Evolutionary conservation across 2,113 vertebrate species (phyloP).

Genomic region (Setophaga coronata): DNA sequence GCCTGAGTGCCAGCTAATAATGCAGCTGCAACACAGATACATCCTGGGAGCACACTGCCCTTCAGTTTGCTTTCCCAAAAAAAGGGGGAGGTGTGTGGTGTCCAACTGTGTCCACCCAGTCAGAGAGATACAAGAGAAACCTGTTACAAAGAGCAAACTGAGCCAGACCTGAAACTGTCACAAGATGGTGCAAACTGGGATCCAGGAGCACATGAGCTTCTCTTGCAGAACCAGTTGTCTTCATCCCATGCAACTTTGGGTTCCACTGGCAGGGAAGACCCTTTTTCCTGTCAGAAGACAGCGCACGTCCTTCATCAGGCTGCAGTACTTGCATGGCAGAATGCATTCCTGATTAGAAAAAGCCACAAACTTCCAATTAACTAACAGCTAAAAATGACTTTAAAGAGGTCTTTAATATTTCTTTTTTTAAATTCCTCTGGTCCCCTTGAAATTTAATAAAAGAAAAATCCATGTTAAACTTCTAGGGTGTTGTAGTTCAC

Average conservation of each 20-base stretch:
- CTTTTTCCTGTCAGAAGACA: neutral
- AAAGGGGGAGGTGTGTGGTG: rapidly evolving
- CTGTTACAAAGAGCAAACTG: neutral
- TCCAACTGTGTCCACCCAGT: rapidly evolving
- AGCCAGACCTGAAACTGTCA: neutral
- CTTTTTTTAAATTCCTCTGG: neutral
- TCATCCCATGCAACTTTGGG: neutral
- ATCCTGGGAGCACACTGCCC: neutral
- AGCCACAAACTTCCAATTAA: neutral
- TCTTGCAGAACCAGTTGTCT: neutral
- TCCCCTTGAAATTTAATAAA: neutral
- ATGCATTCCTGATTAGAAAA: neutral
- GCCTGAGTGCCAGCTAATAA: rapidly evolving
- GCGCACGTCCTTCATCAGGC: neutral
- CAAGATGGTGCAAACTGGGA: neutral
- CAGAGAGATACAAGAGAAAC: neutral
- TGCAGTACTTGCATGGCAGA: neutral
- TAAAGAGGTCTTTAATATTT: neutral
- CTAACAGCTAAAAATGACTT: neutral
- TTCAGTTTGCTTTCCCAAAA: neutral
- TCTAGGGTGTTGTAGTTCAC: neutral
- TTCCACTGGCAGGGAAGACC: neutral
- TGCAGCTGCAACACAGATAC: neutral
- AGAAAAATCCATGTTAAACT: neutral
- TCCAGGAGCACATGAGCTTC: neutral